phyloP scores from a whole-genome alignment of 2,888 invertebrate species.

The Pristionchus entomophagus region DNA sequence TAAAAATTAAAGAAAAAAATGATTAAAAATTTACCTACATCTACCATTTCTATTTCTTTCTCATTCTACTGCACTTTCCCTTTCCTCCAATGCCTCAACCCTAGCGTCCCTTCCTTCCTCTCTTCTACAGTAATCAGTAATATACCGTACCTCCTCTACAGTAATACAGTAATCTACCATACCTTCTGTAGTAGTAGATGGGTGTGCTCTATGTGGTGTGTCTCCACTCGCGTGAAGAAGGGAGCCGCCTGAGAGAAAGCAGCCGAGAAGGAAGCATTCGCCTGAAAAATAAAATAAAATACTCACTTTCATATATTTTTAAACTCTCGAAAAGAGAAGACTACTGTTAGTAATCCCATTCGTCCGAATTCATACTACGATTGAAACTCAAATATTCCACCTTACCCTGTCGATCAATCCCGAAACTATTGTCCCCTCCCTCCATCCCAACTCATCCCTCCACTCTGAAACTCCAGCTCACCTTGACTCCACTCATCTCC shows the following conservation, averaged over 20 bases:
- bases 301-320: too few relatives aligned
- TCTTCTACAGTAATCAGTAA: not conserved
- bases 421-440: too few relatives aligned
- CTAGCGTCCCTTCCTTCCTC: not conserved
- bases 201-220: slow-evolving; percentile 35
- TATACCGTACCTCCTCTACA: not conserved
- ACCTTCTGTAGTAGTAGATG: slow-evolving; percentile 42
- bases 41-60: too few relatives aligned
- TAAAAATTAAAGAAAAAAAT: not conserved
- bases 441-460: not conserved
- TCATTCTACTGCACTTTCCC: too few relatives aligned
- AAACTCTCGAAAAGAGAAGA: too few relatives aligned
- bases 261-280: slow-evolving; percentile 54
- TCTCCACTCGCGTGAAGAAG: slow-evolving; percentile 60
- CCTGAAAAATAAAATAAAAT: slow-evolving; percentile 47
- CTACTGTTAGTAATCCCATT: too few relatives aligned
- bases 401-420: not conserved
- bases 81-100: not conserved
- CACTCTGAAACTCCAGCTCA: slow-evolving; percentile 31
- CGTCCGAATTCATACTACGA: not conserved
- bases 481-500: slow-evolving; percentile 62
- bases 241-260: slow-evolving; percentile 59
- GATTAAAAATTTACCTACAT: too few relatives aligned
- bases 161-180: not conserved
- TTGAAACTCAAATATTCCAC: not conserved